phyloP scores from a whole-genome alignment of 2,888 invertebrate genomes.

The Cheilosia impressa region DNA sequence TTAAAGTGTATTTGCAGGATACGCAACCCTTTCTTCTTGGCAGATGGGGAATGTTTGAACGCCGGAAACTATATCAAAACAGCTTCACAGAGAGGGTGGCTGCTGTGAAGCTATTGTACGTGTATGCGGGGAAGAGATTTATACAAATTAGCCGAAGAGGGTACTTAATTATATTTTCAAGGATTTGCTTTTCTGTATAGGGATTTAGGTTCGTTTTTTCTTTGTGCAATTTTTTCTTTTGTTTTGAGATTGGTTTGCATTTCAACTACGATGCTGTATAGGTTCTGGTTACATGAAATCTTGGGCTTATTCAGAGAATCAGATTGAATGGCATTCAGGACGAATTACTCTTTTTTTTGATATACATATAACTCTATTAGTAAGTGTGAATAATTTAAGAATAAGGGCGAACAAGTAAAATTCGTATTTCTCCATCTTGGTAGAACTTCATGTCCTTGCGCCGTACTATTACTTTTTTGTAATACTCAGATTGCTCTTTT shows the following conservation, averaged over 20 bases:
- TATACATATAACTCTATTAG: no score
- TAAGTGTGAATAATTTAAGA: no score
- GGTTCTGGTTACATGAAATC: background rate
- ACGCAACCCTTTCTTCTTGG: slow-evolving; percentile 31
- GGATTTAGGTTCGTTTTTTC: slow-evolving; percentile 15
- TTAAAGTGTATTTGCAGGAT: slow-evolving; percentile 38
- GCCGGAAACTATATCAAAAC: slow-evolving; percentile 57
- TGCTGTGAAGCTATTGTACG: slow-evolving; percentile 29
- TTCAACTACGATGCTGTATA: background rate
- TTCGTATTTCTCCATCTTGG: no score
- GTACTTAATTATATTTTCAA: slow-evolving; percentile 70
- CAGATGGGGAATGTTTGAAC: slow-evolving; percentile 26
- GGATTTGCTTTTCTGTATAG: slow-evolving; percentile 41
- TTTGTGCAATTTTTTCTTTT: background rate
- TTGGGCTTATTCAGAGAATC: background rate
- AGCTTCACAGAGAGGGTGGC: slow-evolving; percentile 12
- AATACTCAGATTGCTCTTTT: no score
- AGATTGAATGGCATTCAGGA: no score
- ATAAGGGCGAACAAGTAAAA: no score
- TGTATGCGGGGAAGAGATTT: slow-evolving; percentile 36
- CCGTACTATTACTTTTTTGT: no score
- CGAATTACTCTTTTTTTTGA: no score
- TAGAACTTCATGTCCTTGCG: no score
- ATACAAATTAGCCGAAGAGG: slow-evolving; percentile 68
- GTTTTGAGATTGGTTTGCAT: slow-evolving; percentile 1